Evolutionary conservation across 2,888 invertebrate species (phyloP).

Genomic region (Tachina lurida): DNA sequence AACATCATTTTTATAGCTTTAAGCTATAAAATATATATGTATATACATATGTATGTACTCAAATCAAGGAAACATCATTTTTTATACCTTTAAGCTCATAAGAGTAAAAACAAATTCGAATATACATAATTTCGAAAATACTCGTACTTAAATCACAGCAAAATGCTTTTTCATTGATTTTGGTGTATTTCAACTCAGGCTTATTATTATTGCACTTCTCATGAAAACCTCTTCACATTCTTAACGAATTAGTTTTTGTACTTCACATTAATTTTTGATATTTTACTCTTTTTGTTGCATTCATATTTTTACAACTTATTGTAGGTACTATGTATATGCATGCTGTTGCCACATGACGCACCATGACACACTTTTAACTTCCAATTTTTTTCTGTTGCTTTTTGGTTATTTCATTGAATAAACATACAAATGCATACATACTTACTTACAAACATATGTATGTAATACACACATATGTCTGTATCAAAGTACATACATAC

Average conservation of each 20-base stretch:
- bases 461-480: too few species aligned
- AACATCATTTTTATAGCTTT: too few species aligned
- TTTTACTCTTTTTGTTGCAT: slow-evolving; percentile 16
- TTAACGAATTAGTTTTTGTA: slow-evolving; percentile 12
- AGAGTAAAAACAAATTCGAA: too few species aligned
- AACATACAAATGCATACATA: neutral
- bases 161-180: neutral
- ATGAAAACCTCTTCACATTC: slow-evolving; percentile 15
- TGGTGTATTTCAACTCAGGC: too few species aligned
- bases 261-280: slow-evolving; percentile 29
- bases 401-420: slow-evolving; percentile 37
- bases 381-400: slow-evolving; percentile 23
- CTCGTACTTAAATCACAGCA: neutral
- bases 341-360: slow-evolving; percentile 63
- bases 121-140: too few species aligned
- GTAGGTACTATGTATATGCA: slow-evolving; percentile 9
- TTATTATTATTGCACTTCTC: neutral
- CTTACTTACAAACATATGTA: too few species aligned
- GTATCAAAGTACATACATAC: too few species aligned
- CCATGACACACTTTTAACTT: slow-evolving; percentile 67
- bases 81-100: too few species aligned
- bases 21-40: too few species aligned
- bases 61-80: too few species aligned
- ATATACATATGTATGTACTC: too few species aligned
- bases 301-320: slow-evolving; percentile 48